These are phyloP conservation scores for Lydus trimaculatus DNA, from an alignment of 2,888 invertebrate species.

Conservation along the genomic window DNA sequence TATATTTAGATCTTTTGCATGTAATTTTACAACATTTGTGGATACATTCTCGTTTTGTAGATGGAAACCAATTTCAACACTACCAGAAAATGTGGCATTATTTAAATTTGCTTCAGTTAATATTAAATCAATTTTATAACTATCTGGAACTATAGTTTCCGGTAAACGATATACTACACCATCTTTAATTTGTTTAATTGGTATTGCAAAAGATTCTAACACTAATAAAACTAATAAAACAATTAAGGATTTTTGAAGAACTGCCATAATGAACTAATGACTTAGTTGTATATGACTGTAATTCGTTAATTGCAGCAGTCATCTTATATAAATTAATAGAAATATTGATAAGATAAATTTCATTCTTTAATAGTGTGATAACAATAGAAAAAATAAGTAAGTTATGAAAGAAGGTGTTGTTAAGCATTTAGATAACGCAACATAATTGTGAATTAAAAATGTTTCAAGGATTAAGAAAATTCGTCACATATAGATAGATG, in stretches of 20 bases:
- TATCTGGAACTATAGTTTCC: neutral
- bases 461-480: too few relatives aligned
- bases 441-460: too few relatives aligned
- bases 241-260: neutral
- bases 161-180: slow-evolving; percentile 11
- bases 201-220: neutral
- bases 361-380: too few relatives aligned
- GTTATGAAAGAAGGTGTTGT: too few relatives aligned
- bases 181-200: neutral
- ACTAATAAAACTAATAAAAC: neutral
- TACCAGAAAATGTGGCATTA: slow-evolving; percentile 24
- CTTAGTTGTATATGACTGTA: neutral
- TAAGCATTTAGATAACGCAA: too few relatives aligned
- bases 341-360: neutral
- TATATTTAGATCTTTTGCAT: slow-evolving; percentile 17
- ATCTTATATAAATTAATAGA: neutral
- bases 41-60: slow-evolving; percentile 2
- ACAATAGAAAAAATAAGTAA: too few relatives aligned
- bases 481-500: too few relatives aligned
- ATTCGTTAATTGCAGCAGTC: neutral
- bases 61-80: slow-evolving; percentile 17
- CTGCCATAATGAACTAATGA: neutral
- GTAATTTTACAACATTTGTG: slow-evolving; percentile 21
- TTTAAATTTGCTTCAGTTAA: slow-evolving; percentile 20
- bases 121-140: slow-evolving; percentile 11